phyloP scores from a whole-genome alignment of 1,140 invertebrate genomes.

The Harlomillsia oculata region DNA sequence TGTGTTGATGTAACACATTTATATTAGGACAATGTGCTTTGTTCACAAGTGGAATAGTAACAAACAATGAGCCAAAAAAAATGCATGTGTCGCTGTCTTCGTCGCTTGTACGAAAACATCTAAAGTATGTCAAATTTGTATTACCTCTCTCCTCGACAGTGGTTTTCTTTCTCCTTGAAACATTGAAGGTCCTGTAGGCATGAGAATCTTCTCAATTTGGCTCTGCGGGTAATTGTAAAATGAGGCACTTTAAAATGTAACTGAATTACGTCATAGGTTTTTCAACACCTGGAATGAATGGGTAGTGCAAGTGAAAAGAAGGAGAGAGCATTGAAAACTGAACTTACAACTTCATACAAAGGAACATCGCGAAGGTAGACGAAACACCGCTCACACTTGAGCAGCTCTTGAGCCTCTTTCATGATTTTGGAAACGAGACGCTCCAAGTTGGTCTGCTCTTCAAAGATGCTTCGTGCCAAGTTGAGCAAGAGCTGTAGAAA shows the following conservation, averaged over 20 bases:
- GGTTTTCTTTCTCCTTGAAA: conserved; percentile 49
- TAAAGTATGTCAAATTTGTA: too few relatives aligned
- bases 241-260: neutral
- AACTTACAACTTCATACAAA: conserved; percentile 63
- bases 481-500: conserved; percentile 64
- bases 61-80: too few relatives aligned
- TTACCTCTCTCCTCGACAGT: conserved; percentile 55
- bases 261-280: conserved; percentile 5
- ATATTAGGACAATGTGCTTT: too few relatives aligned
- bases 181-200: conserved; percentile 43
- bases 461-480: conserved; percentile 77
- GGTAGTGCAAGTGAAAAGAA: conserved; percentile 9
- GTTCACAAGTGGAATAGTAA: too few relatives aligned
- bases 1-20: too few relatives aligned
- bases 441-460: conserved; percentile 78
- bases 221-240: conserved; percentile 62
- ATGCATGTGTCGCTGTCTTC: too few relatives aligned
- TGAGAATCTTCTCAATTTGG: conserved; percentile 69
- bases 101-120: too few relatives aligned
- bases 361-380: conserved; percentile 80
- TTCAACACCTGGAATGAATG: neutral
- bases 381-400: conserved; percentile 85
- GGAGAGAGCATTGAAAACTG: conserved; percentile 5
- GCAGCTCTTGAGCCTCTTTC: conserved; percentile 81
- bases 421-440: conserved; percentile 91